Evolutionary conservation across 2,797 vertebrate genomes (phyloP).

Genomic region (Argentina silus): DNA sequence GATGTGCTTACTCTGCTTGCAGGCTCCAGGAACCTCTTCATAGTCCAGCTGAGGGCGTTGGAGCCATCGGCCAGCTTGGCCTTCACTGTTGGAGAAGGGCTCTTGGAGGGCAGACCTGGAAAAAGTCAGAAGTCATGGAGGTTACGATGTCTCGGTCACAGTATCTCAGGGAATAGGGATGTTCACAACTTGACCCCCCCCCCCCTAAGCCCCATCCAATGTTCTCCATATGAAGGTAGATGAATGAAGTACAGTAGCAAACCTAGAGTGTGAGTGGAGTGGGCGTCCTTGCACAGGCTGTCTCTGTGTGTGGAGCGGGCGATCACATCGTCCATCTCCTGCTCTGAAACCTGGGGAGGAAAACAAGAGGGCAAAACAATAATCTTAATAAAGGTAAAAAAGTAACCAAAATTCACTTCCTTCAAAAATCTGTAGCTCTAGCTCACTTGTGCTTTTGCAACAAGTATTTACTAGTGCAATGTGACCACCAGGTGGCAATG

Average conservation of each 20-base stretch:
- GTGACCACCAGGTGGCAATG: constrained; percentile 16
- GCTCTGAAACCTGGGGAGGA: constrained; percentile 87
- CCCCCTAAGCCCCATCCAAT: too few relatives aligned
- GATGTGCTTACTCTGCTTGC: constrained; percentile 81
- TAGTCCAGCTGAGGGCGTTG: constrained; percentile 84
- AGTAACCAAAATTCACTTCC: not conserved
- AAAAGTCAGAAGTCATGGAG: constrained; percentile 19
- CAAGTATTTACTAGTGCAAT: not conserved
- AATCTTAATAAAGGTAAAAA: not conserved
- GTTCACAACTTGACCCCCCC: too few relatives aligned
- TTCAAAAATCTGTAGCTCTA: not conserved
- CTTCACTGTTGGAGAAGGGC: constrained; percentile 79
- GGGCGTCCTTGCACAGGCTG: constrained; percentile 56
- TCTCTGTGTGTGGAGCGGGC: constrained; percentile 87
- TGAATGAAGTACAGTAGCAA: too few relatives aligned
- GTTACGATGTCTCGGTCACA: too few relatives aligned
- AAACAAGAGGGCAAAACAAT: constrained; percentile 21
- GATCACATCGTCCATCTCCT: constrained; percentile 95
- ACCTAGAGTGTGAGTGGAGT: constrained; percentile 75
- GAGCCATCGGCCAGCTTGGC: constrained; percentile 76
- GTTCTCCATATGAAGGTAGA: too few relatives aligned
- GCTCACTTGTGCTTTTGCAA: not conserved
- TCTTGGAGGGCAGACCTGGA: constrained; percentile 85
- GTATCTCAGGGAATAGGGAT: too few relatives aligned
- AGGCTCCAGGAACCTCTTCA: constrained; percentile 85